Evolutionary conservation across 2,888 invertebrate genomes (phyloP), one percentile per base, ranked within the genome.

Genomic region (Cosmorhoe ocellata): DNA sequence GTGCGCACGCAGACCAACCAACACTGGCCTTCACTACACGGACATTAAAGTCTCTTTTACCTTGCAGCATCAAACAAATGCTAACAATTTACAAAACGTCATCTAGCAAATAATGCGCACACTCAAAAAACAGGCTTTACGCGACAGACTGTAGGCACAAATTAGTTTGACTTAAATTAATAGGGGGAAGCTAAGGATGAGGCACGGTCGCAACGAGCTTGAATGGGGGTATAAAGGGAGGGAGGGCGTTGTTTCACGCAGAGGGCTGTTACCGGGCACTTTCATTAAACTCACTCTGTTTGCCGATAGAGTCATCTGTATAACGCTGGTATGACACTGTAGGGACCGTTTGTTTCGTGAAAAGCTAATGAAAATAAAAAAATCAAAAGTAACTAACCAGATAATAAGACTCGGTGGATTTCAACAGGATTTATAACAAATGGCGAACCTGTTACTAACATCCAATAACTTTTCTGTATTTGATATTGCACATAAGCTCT

Each of bases 211-310:
- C 66, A 61, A 67, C 69, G 71, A 71, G 70, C 69, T 71, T 79
- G 76, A 77, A 79, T 78, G 78, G 71, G 76, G 75, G 74, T 66
- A 72, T 63, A 46, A 33, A 68, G 67, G 52, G 63, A 65, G 69
- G 80, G 80, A 80, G 83, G 84, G 84, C 84, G 82, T 79, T 79
- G 77, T 79, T 76, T 73, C 64, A 61, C 71, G 61, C 69, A 63
- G 71, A 74, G 71, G 67, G 70, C 71, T 75, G 77, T 78, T 79
- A 73, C 76, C 65, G 76, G 75, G 76, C 67, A 67, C 74, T 81
- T 76, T 75, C 76, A 79, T 79, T 79, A 78, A 76, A 76, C 69
- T 72, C 60, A 72, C 69, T 72, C 69, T 78, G 78, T 76, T 71
- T 24, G 61, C 54, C 64, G 59, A 71, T 67, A 64, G 61, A 58